Evolutionary conservation across 64 coral and sea anemone species (phyloP).

Genomic region (Cladopsammia gracilis): DNA sequence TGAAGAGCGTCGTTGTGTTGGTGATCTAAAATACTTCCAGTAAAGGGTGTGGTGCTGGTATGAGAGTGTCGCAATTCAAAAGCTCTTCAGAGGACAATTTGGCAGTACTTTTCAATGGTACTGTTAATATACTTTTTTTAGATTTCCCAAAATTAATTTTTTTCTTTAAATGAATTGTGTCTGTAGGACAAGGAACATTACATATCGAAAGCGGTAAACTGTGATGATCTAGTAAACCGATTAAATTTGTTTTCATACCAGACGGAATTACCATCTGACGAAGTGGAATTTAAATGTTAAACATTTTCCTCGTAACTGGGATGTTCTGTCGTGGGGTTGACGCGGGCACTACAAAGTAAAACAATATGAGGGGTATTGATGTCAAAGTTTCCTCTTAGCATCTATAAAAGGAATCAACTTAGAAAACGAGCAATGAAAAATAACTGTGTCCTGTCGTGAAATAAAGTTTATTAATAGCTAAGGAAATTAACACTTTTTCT

Average conservation of each 20-base stretch:
- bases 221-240: background rate
- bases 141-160: too few species aligned
- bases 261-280: slow-evolving; percentile 30
- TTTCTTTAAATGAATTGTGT: too few species aligned
- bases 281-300: slow-evolving; percentile 54
- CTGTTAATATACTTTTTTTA: too few species aligned
- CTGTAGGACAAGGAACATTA: too few species aligned
- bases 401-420: slow-evolving; percentile 9
- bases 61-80: too few species aligned
- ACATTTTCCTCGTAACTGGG: slow-evolving; percentile 50
- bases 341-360: slow-evolving; percentile 37
- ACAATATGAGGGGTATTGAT: background rate
- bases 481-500: background rate
- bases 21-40: too few species aligned
- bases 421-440: background rate
- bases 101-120: too few species aligned
- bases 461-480: background rate
- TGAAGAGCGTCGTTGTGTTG: too few species aligned
- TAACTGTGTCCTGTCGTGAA: background rate
- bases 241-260: slow-evolving; percentile 36
- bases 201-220: too few species aligned
- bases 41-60: too few species aligned
- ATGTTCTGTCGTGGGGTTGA: slow-evolving; percentile 10
- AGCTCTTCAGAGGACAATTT: too few species aligned
- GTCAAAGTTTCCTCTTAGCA: background rate